Evolutionary conservation across 2,797 vertebrate genomes (phyloP), one percentile per base, ranked within the genome.

Genomic region (Platyrinchus mystaceus): DNA sequence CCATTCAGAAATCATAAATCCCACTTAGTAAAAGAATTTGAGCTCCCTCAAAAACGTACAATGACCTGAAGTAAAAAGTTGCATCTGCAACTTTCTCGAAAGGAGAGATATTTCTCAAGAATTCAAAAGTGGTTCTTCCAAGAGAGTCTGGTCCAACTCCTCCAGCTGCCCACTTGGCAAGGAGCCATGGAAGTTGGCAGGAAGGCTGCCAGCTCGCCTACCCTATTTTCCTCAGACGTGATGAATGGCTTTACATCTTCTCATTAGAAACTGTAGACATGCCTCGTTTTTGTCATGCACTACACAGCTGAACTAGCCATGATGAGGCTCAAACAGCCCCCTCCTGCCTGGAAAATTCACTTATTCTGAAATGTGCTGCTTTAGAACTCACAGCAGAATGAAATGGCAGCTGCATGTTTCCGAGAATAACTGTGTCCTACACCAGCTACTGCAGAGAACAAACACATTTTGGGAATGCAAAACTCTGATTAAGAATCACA

Each of bases 91-190:
- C 77, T 88, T 93, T 74, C 85, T 64, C 0, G 0, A 68, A 91
- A 90, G 63, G 27, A 79, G n/a, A 24, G 86, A 19, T 56, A 85
- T 60, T 89, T 84, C 66, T 88, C 67, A 79, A 84, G 71, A 82
- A 64, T 81, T 93, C 69, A 73, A 15, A 32, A 34, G 28, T 66
- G 53, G 73, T 32, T 90, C 60, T 89, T 93, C 47, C 80, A 70
- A 52, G 52, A 32, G 16, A 84, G 81, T 10, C 70, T 89, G 92
- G 77, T 92, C 86, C 84, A 93, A 64, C 26, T 77, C n/a, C 92
- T 84, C 92, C 96, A 95, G 91, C 94, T 95, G 92, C 91, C 92
- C 83, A 43, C 81, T 67, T 84, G 93, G 91, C 96, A 73, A 20
- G 71, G 64, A 81, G 93, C 91, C 92, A 67, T 3, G 3, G 3